phyloP scores from a whole-genome alignment of 1,140 invertebrate genomes.

The Drosophila parabipectinata region DNA sequence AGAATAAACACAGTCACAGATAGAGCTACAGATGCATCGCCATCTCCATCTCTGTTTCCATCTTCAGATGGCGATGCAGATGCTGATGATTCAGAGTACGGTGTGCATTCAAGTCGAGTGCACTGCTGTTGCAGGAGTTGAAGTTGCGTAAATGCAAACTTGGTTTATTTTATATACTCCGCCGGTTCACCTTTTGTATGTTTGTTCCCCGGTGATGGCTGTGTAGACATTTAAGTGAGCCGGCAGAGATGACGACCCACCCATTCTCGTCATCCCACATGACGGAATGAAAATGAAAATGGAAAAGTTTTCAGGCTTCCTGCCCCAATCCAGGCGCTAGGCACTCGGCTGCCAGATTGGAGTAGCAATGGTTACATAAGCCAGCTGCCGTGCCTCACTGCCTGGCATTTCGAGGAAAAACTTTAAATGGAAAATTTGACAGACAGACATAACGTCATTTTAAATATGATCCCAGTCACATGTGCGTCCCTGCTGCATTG shows the following conservation, averaged over 20 bases:
- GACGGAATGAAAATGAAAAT: conserved; percentile 74
- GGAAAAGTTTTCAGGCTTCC: conserved; percentile 47
- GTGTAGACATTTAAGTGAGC: conserved; percentile 58
- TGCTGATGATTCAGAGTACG: conserved; percentile 1
- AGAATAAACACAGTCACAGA: conserved; percentile 17
- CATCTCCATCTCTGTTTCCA: background rate
- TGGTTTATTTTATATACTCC: conserved; percentile 63
- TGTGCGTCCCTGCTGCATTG: conserved; percentile 34
- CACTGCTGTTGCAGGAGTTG: conserved; percentile 11
- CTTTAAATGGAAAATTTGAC: conserved; percentile 80
- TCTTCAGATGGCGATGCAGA: background rate
- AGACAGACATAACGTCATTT: conserved; percentile 70
- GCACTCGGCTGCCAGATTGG: conserved; percentile 23
- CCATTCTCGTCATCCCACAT: conserved; percentile 13
- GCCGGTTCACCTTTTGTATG: conserved; percentile 65
- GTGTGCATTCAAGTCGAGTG: conserved; percentile 25
- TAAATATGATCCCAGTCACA: conserved; percentile 61
- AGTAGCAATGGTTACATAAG: conserved; percentile 34
- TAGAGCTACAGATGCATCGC: conserved; percentile 12
- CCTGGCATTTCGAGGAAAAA: conserved; percentile 47
- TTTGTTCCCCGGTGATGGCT: conserved; percentile 18
- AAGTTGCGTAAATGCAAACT: conserved; percentile 57
- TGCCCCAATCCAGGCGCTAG: conserved; percentile 5
- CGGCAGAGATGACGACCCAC: conserved; percentile 21
- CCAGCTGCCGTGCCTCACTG: conserved; percentile 9